Evolutionary conservation across 2,888 invertebrate species (phyloP).

Genomic region (Bombylius major): DNA sequence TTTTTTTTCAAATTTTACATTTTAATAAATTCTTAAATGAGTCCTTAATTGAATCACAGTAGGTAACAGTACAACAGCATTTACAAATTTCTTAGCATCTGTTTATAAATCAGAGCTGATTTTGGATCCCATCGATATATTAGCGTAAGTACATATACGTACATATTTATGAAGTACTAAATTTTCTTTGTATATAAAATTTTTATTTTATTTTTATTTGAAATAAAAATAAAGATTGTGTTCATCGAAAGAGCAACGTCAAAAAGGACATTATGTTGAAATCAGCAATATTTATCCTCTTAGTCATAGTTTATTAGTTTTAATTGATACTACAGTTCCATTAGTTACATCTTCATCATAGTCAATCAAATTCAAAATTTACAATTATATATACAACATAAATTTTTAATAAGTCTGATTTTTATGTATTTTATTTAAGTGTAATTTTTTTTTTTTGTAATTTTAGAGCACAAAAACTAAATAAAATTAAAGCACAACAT

Average conservation of each 20-base stretch:
- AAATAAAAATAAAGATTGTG: constrained; percentile 36
- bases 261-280: constrained; percentile 42
- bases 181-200: neutral
- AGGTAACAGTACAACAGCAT: constrained; percentile 34
- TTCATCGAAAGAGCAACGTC: constrained; percentile 41
- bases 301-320: constrained; percentile 44
- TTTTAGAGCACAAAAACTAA: too few species aligned
- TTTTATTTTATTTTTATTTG: constrained; percentile 10
- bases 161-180: neutral
- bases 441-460: too few species aligned
- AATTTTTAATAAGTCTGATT: too few species aligned
- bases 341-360: constrained; percentile 27
- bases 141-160: constrained; percentile 35
- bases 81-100: constrained; percentile 34
- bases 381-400: too few species aligned
- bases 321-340: constrained; percentile 50
- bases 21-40: neutral
- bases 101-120: constrained; percentile 37
- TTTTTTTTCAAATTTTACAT: too few species aligned
- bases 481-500: too few species aligned
- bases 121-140: constrained; percentile 39
- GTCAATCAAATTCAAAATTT: neutral
- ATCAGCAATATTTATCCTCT: constrained; percentile 43
- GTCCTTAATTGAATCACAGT: constrained; percentile 8
- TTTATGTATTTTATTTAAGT: too few species aligned